Conservation (phyloP, 1,140 invertebrate genomes). For the Solen grandis region DNA sequence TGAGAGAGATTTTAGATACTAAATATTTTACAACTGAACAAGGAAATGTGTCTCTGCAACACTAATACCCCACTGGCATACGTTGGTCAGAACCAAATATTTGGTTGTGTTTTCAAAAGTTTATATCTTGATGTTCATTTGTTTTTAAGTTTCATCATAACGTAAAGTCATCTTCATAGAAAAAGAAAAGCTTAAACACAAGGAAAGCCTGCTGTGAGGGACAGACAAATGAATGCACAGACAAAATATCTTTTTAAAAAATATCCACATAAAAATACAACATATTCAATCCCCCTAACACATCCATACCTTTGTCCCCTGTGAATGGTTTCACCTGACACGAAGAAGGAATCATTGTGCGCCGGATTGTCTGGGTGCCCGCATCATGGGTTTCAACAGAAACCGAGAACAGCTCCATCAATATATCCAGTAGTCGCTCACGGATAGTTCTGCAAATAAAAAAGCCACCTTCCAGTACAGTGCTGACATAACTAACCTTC, state of each 20-base stretch:
- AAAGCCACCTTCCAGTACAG: no score
- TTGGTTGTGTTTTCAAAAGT: no score
- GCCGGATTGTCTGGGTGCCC: conserved; percentile 21
- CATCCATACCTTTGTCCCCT: conserved; percentile 32
- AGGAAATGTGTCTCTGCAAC: no score
- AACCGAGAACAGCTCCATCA: conserved; percentile 4
- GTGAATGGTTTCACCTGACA: conserved; percentile 43
- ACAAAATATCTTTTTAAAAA: neutral
- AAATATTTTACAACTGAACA: no score
- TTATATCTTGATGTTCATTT: neutral
- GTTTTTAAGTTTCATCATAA: neutral
- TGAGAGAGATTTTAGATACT: no score
- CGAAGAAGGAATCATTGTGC: conserved; percentile 46
- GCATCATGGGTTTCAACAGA: neutral
- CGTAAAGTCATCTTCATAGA: neutral
- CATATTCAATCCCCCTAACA: neutral
- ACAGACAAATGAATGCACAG: neutral
- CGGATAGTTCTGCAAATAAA: conserved; percentile 38
- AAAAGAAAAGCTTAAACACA: neutral
- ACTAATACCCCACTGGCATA: no score
- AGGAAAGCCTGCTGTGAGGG: neutral
- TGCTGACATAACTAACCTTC: no score
- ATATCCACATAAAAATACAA: neutral
- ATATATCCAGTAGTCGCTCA: conserved; percentile 35
- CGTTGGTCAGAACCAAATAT: no score